Percentiles rank a stretch among this genome's conserved stretches.
These are phyloP conservation scores for Mactromeris polynyma DNA, from an alignment of 2,888 invertebrate genomes.

Conservation along the genomic window DNA sequence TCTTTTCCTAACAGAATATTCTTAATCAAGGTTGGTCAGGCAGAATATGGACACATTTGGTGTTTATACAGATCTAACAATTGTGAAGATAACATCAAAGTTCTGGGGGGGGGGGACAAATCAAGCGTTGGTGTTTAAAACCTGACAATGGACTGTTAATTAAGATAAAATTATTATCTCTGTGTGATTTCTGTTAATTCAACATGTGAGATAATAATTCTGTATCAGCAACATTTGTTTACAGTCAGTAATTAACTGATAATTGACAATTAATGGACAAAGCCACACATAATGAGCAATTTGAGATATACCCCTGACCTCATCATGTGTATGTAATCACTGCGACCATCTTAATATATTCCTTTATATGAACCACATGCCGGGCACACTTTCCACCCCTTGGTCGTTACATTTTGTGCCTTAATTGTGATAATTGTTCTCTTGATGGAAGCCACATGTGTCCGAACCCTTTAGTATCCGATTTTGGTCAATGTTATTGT, in stretches of 20 bases:
- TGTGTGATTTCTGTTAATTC: background rate
- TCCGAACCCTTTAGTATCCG: too few relatives aligned
- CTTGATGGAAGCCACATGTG: too few relatives aligned
- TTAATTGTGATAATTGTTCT: too few relatives aligned
- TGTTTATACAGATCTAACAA: background rate
- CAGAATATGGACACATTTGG: background rate
- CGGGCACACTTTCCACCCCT: background rate
- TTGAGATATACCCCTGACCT: background rate
- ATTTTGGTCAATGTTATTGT: too few relatives aligned
- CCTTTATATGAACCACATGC: background rate
- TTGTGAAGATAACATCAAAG: background rate
- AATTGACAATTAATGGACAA: constrained; percentile 15
- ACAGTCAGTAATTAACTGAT: background rate
- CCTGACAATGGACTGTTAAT: background rate
- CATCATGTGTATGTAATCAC: constrained; percentile 13
- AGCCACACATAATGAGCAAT: background rate
- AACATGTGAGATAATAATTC: constrained; percentile 3
- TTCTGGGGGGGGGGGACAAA: background rate
- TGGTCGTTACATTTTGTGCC: too few relatives aligned
- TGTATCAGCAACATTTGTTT: constrained; percentile 4
- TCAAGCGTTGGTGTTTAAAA: background rate
- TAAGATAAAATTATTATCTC: background rate
- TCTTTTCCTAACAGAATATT: background rate
- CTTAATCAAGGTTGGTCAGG: background rate
- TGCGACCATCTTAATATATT: background rate